Conservation (phyloP, 2,113 vertebrate genomes). For the Rhinichthys klamathensis region DNA sequence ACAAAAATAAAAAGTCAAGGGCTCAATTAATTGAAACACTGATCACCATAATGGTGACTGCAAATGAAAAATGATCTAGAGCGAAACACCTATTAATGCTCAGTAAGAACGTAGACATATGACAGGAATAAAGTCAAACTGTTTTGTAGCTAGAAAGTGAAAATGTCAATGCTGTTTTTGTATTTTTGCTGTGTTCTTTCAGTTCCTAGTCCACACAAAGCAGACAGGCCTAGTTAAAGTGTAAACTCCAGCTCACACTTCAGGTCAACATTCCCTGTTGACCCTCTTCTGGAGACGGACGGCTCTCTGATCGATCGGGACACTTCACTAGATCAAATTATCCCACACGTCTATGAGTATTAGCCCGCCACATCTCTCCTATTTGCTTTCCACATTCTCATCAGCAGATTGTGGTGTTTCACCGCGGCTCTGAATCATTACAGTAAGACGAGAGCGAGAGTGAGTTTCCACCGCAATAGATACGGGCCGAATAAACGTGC, state of each 20-base stretch:
- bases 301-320: no score
- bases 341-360: slow-evolving; percentile 24
- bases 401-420: neutral
- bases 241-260: neutral
- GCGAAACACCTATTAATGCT: no score
- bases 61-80: no score
- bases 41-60: no score
- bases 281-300: neutral
- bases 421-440: neutral
- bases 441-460: neutral
- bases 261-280: neutral
- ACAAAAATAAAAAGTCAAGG: no score
- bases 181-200: neutral
- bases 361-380: slow-evolving; percentile 53
- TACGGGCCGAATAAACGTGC: neutral
- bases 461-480: neutral
- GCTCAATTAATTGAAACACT: no score
- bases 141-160: no score
- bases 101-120: no score
- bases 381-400: slow-evolving; percentile 45
- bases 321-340: no score
- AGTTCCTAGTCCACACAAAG: neutral
- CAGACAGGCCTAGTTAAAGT: neutral
- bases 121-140: no score
- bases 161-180: no score